Percentiles rank a stretch among this genome's conserved stretches.
Conservation (phyloP, 2,113 vertebrate species). For the Gadus chalcogrammus region DNA sequence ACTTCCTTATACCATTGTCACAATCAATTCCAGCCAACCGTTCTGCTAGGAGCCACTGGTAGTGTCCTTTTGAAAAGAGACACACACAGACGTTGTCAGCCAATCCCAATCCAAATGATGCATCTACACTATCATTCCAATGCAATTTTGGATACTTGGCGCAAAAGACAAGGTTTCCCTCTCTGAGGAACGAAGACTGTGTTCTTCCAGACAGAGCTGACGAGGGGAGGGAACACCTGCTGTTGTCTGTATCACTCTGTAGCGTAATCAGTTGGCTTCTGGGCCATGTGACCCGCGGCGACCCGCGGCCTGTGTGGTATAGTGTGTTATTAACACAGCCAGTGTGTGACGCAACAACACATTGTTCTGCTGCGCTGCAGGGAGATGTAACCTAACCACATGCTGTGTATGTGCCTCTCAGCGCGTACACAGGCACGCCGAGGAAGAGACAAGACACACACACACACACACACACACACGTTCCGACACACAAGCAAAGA, state of each 20-base stretch:
- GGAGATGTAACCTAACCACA: constrained; percentile 75
- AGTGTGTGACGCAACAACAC: constrained; percentile 63
- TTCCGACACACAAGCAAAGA: constrained; percentile 15
- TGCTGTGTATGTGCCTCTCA: constrained; percentile 60
- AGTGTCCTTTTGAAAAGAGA: no score
- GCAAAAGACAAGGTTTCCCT: no score
- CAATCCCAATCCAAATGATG: no score
- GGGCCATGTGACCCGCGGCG: constrained; percentile 61
- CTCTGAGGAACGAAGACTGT: no score
- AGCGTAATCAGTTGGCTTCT: constrained; percentile 49
- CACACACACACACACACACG: constrained; percentile 1
- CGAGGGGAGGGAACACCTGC: constrained; percentile 14
- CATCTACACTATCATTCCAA: no score
- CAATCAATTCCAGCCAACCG: no score
- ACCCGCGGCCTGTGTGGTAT: constrained; percentile 66
- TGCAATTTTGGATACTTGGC: no score
- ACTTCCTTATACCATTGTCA: no score
- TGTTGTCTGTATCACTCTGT: constrained; percentile 37
- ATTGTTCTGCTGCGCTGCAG: constrained; percentile 62
- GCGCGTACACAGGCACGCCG: constrained; percentile 44
- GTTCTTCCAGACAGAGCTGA: constrained; percentile 12
- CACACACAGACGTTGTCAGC: no score
- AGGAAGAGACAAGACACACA: not conserved
- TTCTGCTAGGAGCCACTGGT: no score
- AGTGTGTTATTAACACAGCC: constrained; percentile 70